Evolutionary conservation across 2,797 vertebrate species (phyloP).

Genomic region (Rousettus madagascariensis): DNA sequence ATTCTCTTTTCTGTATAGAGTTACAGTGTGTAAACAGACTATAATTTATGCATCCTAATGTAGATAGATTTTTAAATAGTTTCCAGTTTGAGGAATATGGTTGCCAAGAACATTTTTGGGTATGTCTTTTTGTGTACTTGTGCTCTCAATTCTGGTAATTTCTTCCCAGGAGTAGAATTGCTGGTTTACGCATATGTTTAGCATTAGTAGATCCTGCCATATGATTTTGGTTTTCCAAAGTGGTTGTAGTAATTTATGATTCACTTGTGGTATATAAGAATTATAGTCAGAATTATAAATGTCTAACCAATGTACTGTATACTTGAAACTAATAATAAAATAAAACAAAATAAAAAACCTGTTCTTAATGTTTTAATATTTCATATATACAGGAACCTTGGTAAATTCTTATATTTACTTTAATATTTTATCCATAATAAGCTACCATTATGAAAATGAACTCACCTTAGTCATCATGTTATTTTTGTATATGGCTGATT

Average conservation of each 20-base stretch:
- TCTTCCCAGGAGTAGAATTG: background rate
- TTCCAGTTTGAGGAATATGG: background rate
- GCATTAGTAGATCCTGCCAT: background rate
- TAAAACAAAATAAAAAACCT: background rate
- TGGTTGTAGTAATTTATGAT: background rate
- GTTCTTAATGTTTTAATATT: background rate
- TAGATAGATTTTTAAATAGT: background rate
- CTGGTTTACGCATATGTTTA: background rate
- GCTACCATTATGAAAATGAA: background rate
- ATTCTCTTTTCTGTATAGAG: background rate
- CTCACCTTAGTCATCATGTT: background rate
- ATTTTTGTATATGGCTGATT: background rate
- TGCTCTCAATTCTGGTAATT: background rate
- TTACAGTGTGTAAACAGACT: background rate
- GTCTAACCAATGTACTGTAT: too few species aligned
- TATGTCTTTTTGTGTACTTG: background rate
- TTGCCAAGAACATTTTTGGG: background rate
- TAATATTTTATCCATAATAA: slow-evolving; percentile 29
- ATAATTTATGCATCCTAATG: background rate
- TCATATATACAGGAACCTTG: background rate
- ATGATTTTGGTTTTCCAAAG: slow-evolving; percentile 27
- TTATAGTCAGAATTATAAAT: background rate
- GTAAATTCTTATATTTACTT: background rate
- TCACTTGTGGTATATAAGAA: background rate
- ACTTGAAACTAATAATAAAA: too few species aligned